These are phyloP conservation scores for Halichoeres trimaculatus DNA, from an alignment of 2,113 vertebrate genomes.

Conservation along the genomic window DNA sequence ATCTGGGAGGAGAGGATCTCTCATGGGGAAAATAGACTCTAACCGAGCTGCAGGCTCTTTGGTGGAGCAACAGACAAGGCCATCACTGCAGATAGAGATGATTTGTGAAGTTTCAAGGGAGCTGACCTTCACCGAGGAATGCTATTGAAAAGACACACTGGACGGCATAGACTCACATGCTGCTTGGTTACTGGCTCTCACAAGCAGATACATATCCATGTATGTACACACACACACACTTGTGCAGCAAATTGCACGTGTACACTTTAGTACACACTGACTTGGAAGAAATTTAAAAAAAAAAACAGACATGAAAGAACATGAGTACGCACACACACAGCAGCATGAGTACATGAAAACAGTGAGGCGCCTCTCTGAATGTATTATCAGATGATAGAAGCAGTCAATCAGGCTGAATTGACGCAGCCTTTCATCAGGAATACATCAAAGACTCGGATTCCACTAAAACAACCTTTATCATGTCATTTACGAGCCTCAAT, in stretches of 20 bases:
- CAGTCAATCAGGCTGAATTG: conserved; percentile 33
- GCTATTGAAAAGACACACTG: conserved; percentile 8
- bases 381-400: conserved; percentile 15
- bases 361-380: conserved; percentile 13
- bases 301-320: neutral
- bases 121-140: conserved; percentile 53
- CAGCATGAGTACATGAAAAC: neutral
- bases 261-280: neutral
- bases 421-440: conserved; percentile 2
- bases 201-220: neutral
- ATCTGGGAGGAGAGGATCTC: neutral
- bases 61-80: conserved; percentile 44
- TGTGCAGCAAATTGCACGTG: neutral
- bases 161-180: neutral
- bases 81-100: conserved; percentile 39
- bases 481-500: conserved; percentile 10
- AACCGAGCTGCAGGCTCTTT: conserved; percentile 21
- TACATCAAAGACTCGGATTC: conserved; percentile 30
- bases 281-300: neutral
- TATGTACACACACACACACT: neutral
- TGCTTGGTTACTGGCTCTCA: neutral
- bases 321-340: neutral
- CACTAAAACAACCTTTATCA: conserved; percentile 13
- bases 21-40: neutral
- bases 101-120: conserved; percentile 61